These are phyloP conservation scores for Cylloceria caligata DNA, from an alignment of 2,888 invertebrate genomes.

Conservation along the genomic window DNA sequence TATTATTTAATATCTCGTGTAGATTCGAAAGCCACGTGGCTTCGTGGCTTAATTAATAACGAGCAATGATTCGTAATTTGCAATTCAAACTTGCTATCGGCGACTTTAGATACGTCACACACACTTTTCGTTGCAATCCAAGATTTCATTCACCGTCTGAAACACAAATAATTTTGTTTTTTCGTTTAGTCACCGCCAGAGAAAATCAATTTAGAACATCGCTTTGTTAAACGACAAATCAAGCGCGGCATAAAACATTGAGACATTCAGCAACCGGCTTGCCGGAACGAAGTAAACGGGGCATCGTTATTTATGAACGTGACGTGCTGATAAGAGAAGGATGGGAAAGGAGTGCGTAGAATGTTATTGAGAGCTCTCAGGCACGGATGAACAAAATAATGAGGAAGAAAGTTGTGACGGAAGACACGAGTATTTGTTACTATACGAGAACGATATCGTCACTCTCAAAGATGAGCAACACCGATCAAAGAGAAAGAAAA, in stretches of 20 bases:
- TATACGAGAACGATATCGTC: background rate
- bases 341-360: slow-evolving; percentile 12
- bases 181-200: background rate
- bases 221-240: background rate
- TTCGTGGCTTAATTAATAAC: slow-evolving; percentile 5
- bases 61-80: slow-evolving; percentile 33
- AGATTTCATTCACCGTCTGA: slow-evolving; percentile 59
- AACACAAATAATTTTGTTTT: slow-evolving; percentile 40
- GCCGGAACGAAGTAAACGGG: background rate
- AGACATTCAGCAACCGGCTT: background rate
- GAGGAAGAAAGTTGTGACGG: background rate
- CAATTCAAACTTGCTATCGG: background rate
- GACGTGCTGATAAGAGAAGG: slow-evolving; percentile 37
- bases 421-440: slow-evolving; percentile 6
- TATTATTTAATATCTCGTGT: background rate
- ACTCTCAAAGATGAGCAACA: background rate
- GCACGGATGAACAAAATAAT: slow-evolving; percentile 38
- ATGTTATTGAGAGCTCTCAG: slow-evolving; percentile 31
- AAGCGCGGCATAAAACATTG: background rate
- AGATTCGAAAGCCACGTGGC: slow-evolving; percentile 10
- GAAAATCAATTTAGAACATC: slow-evolving; percentile 10
- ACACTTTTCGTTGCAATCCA: slow-evolving; percentile 26
- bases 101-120: slow-evolving; percentile 35
- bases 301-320: slow-evolving; percentile 33
- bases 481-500: background rate